Conservation (phyloP, 2,888 invertebrate genomes). For the Diaphora mendica region DNA sequence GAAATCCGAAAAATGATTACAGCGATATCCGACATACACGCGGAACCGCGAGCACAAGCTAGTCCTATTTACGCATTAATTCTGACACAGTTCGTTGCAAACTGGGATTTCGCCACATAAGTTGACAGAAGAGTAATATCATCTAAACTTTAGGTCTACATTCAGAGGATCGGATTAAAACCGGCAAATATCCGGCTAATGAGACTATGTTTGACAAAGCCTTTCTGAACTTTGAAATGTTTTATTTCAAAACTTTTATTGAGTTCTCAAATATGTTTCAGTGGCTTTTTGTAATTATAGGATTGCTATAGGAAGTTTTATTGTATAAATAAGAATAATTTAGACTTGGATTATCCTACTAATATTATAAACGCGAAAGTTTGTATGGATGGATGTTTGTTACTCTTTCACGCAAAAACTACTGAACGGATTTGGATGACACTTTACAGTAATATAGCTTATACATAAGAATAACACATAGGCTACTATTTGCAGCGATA, state of each 20-base stretch:
- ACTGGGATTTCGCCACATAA: neutral
- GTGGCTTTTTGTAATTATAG: conserved; percentile 2
- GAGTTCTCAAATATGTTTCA: conserved; percentile 1
- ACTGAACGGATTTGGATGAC: too few relatives aligned
- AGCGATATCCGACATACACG: too few relatives aligned
- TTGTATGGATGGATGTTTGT: too few relatives aligned
- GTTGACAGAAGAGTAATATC: neutral
- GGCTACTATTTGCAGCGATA: too few relatives aligned
- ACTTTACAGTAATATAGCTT: too few relatives aligned
- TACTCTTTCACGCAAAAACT: too few relatives aligned
- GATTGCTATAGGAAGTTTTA: neutral
- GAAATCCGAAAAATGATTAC: too few relatives aligned
- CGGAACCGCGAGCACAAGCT: neutral
- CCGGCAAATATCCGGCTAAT: conserved; percentile 5
- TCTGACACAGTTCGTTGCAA: neutral
- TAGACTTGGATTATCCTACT: too few relatives aligned
- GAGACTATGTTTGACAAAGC: conserved; percentile 13
- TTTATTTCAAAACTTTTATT: conserved; percentile 7
- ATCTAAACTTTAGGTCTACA: neutral
- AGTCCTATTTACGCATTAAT: neutral
- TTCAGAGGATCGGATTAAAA: conserved; percentile 4
- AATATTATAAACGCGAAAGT: too few relatives aligned
- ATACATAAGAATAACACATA: too few relatives aligned
- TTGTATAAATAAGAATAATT: neutral
- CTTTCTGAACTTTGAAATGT: conserved; percentile 3